Conservation (phyloP, 2,113 vertebrate genomes). For the Menura novaehollandiae region DNA sequence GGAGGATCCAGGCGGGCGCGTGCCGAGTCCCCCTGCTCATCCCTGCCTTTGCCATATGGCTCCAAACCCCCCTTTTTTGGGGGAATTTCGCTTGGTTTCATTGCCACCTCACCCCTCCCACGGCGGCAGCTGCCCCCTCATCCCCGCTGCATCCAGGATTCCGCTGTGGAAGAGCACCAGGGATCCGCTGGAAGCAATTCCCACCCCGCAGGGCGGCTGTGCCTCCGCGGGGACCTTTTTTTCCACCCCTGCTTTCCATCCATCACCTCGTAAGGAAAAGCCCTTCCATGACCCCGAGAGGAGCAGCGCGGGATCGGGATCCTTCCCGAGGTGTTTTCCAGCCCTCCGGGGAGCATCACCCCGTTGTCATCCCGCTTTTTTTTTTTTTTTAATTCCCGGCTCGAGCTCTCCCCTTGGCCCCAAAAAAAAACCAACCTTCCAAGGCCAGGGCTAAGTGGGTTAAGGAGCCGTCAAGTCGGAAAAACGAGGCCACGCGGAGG, state of each 20-base stretch:
- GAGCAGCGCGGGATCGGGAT: background rate
- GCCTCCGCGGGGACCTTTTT: rapidly evolving
- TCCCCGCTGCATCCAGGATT: background rate
- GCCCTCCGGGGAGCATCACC: background rate
- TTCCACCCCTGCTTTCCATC: background rate
- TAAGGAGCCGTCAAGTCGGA: background rate
- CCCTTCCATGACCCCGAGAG: background rate
- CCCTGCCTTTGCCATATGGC: rapidly evolving
- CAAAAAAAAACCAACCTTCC: background rate
- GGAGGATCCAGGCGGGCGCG: too few relatives aligned
- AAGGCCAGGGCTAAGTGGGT: slow-evolving; percentile 6
- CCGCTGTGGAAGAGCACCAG: background rate
- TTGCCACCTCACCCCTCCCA: rapidly evolving
- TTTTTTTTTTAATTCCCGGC: too few relatives aligned
- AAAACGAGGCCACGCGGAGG: background rate
- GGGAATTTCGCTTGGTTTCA: background rate
- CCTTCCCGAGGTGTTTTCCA: background rate
- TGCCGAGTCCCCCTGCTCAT: background rate
- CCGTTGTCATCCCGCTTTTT: background rate
- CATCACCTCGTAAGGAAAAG: background rate
- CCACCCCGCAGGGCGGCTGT: background rate
- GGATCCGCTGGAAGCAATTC: background rate
- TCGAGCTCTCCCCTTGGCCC: background rate
- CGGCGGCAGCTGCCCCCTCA: background rate
- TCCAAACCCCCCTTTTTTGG: background rate